Percentiles rank a stretch among this genome's conserved stretches.
These are phyloP conservation scores for Crenichthys baileyi DNA, from an alignment of 2,797 vertebrate genomes.

Conservation along the genomic window DNA sequence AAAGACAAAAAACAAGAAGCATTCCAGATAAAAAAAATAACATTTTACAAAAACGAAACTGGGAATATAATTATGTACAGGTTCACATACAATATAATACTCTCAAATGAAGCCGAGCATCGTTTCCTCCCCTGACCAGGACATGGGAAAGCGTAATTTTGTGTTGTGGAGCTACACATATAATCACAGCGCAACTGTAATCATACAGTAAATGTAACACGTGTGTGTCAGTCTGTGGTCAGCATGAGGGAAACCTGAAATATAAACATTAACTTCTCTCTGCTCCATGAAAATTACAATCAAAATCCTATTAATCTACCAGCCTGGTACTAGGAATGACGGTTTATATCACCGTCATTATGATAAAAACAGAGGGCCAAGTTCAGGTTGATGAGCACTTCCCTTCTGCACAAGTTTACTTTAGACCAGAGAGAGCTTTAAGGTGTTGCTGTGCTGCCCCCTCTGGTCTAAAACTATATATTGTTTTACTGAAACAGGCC, in stretches of 20 bases:
- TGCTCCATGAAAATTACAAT: conserved; percentile 50
- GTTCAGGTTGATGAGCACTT: conserved; percentile 48
- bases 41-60: conserved; percentile 9
- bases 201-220: conserved; percentile 63
- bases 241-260: conserved; percentile 42
- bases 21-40: not conserved
- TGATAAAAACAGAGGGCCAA: conserved; percentile 31
- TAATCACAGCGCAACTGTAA: conserved; percentile 70
- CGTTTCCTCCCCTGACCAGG: conserved; percentile 55
- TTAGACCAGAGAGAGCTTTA: conserved; percentile 10
- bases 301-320: conserved; percentile 50
- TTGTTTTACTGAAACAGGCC: conserved; percentile 21
- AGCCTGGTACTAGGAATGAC: conserved; percentile 39
- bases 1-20: not conserved
- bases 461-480: conserved; percentile 47
- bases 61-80: conserved; percentile 20
- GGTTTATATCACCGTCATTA: conserved; percentile 53
- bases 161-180: conserved; percentile 56
- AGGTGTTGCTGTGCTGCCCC: conserved; percentile 53
- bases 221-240: conserved; percentile 64
- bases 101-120: conserved; percentile 28
- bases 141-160: conserved; percentile 58
- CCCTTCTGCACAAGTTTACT: conserved; percentile 36
- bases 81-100: not conserved
- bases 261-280: conserved; percentile 52